Conservation (phyloP, 2,113 vertebrate genomes). For the Ameiurus melas region DNA sequence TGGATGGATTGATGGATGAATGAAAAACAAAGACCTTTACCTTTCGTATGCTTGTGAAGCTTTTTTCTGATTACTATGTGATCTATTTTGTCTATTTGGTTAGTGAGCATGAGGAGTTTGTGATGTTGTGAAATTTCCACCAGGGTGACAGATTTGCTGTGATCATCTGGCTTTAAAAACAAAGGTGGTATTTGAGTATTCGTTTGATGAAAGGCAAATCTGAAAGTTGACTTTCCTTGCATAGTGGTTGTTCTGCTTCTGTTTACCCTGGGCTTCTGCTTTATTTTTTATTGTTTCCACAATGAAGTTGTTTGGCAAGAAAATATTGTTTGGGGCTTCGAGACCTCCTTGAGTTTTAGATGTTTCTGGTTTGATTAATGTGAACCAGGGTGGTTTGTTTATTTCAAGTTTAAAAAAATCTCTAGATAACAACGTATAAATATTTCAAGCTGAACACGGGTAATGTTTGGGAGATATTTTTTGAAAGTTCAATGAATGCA, state of each 20-base stretch:
- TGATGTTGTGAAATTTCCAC: neutral
- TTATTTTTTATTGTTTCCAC: neutral
- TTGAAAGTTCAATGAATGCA: neutral
- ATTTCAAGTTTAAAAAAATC: neutral
- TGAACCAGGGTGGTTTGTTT: neutral
- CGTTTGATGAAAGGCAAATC: neutral
- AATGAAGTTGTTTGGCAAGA: neutral
- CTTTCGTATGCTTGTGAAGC: neutral
- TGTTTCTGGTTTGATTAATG: neutral
- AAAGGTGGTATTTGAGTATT: neutral
- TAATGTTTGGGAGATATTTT: neutral
- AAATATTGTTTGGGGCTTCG: neutral
- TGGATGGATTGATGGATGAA: too few relatives aligned
- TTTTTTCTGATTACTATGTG: too few relatives aligned
- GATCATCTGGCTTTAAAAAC: neutral
- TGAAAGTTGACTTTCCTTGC: neutral
- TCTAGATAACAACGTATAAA: neutral
- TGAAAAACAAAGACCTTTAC: neutral
- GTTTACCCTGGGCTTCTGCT: neutral
- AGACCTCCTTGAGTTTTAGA: neutral
- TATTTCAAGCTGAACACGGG: neutral
- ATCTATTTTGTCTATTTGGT: neutral
- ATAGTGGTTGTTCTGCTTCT: neutral
- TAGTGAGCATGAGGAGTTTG: neutral
- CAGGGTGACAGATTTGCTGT: neutral